Evolutionary conservation across 2,113 vertebrate species (phyloP).

Genomic region (Pelecanus crispus): DNA sequence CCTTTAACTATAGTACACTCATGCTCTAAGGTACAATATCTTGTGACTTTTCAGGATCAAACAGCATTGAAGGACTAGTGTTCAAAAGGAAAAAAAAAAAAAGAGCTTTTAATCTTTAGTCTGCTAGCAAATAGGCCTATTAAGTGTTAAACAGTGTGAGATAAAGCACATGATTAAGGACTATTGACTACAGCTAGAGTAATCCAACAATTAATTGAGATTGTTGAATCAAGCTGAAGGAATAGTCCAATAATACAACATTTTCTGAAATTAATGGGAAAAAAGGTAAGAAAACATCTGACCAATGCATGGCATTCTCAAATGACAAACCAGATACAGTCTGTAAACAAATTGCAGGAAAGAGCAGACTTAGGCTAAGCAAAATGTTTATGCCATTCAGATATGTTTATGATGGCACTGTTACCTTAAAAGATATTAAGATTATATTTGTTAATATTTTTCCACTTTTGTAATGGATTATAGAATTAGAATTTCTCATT

Average conservation of each 20-base stretch:
- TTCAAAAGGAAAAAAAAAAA: not conserved
- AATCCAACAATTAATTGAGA: constrained; percentile 8
- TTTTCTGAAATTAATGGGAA: constrained; percentile 3
- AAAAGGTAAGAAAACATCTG: not conserved
- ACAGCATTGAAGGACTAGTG: not conserved
- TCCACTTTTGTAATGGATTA: not conserved
- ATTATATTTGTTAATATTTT: not conserved
- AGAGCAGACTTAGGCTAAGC: not conserved
- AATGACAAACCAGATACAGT: not conserved
- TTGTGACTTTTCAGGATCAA: not conserved
- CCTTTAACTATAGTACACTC: not conserved
- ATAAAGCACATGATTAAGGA: constrained; percentile 33
- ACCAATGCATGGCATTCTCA: not conserved
- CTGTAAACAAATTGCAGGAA: not conserved
- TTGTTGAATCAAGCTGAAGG: constrained; percentile 12
- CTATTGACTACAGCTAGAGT: not conserved
- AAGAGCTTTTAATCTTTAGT: not conserved
- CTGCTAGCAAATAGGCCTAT: not conserved
- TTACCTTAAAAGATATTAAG: not conserved
- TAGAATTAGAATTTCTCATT: not conserved
- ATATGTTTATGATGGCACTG: not conserved
- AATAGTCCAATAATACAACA: not conserved
- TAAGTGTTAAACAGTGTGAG: constrained; percentile 39
- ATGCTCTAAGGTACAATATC: not conserved
- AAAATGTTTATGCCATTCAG: not conserved